Evolutionary conservation across 2,113 vertebrate species (phyloP), one percentile per base, ranked within the genome.

Genomic region (Centrocercus urophasianus): DNA sequence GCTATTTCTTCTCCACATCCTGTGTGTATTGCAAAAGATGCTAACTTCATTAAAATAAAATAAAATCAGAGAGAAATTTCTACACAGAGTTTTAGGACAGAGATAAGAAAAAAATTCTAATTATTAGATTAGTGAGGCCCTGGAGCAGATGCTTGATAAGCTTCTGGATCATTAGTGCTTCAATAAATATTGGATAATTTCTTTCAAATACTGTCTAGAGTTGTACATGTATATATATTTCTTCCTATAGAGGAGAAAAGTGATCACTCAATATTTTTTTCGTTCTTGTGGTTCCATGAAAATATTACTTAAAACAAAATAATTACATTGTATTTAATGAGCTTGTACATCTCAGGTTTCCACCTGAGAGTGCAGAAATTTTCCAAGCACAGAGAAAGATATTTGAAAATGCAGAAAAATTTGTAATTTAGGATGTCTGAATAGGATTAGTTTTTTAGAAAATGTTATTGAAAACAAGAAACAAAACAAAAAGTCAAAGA

Each of bases 341-440:
- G 15, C 6, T 8, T 1, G 0, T 54, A 28, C 47, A 16, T 2
- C 83, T 80, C 1, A 1, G 20, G 77, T 83, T 93, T 59, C 38
- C 40, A 50, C 8, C 8, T 47, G 9, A 47, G 5, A 56, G 2
- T 4, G 69, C 8, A 4, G 8, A 83, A 69, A 52, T 61, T 82
- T 84, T 57, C 52, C 27, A 28, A 78, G 21, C 5, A 82, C 17
- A 61, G 28, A 48, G 18, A 63, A 36, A 1, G 13, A 22, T 79
- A 64, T 67, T 67, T 92, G 70, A 66, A 94, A 92, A 73, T 69
- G 13, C 15, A 28, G 27, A 79, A 73, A 90, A 69, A 76, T 79
- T 78, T 78, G 8, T 36, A 48, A 65, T 90, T 86, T 65, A 5
- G 10, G 8, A 42, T 78, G 19, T 67, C 34, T 36, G 56, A 59